phyloP scores from a whole-genome alignment of 64 coral and sea anemone genomes.

The Dendrophyllia cribrosa region DNA sequence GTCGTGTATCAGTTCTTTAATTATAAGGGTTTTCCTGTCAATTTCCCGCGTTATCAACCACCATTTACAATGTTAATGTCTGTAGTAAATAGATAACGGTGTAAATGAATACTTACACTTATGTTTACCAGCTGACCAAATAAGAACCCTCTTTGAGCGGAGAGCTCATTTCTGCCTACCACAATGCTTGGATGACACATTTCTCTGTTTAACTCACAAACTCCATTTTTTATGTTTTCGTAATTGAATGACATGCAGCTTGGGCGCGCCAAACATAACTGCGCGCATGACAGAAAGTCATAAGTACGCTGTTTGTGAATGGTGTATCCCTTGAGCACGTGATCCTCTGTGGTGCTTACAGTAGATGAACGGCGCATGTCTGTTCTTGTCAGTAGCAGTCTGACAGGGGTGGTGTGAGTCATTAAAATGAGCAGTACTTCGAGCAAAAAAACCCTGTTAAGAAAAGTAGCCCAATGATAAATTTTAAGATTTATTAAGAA shows the following conservation, averaged over 20 bases:
- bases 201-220: constrained; percentile 32
- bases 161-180: neutral
- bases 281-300: constrained; percentile 54
- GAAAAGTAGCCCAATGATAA: neutral
- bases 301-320: constrained; percentile 38
- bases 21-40: too few species aligned
- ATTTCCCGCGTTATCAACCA: too few species aligned
- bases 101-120: constrained; percentile 25
- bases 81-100: neutral
- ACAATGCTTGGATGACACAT: neutral
- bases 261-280: constrained; percentile 23
- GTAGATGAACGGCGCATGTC: neutral
- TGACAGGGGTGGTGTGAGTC: neutral
- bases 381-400: neutral
- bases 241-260: constrained; percentile 58
- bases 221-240: constrained; percentile 33
- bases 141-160: neutral
- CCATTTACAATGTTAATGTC: too few species aligned
- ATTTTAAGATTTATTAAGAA: neutral
- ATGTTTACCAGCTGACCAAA: constrained; percentile 29
- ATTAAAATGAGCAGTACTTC: neutral
- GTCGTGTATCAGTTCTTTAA: too few species aligned
- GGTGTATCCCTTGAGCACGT: neutral
- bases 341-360: neutral
- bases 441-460: neutral